These are phyloP conservation scores for Papilio glaucus DNA, from an alignment of 1,140 invertebrate genomes.

Conservation along the genomic window DNA sequence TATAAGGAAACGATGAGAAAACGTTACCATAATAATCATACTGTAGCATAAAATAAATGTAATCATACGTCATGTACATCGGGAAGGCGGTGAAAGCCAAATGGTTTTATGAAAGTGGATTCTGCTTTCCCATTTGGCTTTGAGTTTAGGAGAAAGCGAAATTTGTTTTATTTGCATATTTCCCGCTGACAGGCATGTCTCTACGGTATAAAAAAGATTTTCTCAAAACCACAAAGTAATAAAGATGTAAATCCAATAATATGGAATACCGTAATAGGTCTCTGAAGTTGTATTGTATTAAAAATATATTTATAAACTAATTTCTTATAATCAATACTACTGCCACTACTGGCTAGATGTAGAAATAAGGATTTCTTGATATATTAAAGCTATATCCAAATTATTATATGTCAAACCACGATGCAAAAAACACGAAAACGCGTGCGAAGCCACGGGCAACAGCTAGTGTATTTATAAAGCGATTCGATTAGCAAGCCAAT, in stretches of 20 bases:
- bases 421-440: neutral
- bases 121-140: slow-evolving; percentile 19
- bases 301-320: too few species aligned
- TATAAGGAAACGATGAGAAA: neutral
- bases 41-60: neutral
- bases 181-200: slow-evolving; percentile 10
- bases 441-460: neutral
- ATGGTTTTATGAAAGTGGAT: slow-evolving; percentile 27
- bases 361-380: too few species aligned
- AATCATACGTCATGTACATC: neutral
- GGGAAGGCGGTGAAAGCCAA: slow-evolving; percentile 1
- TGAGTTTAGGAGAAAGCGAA: slow-evolving; percentile 25
- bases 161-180: slow-evolving; percentile 35
- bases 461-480: neutral
- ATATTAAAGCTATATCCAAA: too few species aligned
- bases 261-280: neutral
- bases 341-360: too few species aligned
- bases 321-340: too few species aligned
- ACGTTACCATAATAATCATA: neutral
- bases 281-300: neutral
- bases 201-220: slow-evolving; percentile 22
- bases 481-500: slow-evolving; percentile 15
- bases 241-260: slow-evolving; percentile 25
- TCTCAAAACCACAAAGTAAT: slow-evolving; percentile 25
- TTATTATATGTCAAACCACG: too few species aligned